These are phyloP conservation scores for Heliconius eleuchia DNA, from an alignment of 1,140 invertebrate genomes.

Conservation along the genomic window DNA sequence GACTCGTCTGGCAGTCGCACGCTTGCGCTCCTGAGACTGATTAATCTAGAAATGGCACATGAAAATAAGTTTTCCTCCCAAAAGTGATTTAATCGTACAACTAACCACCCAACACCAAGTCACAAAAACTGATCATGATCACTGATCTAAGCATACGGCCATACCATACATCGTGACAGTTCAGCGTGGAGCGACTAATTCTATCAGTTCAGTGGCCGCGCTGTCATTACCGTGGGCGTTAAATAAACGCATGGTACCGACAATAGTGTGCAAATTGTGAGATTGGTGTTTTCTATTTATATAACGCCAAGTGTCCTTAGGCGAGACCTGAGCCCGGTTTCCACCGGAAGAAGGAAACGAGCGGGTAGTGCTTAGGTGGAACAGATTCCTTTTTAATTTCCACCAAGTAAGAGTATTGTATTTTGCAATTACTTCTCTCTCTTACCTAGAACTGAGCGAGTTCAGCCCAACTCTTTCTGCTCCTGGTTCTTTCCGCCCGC, in stretches of 20 bases:
- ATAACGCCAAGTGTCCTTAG: constrained; percentile 1
- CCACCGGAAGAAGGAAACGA: too few species aligned
- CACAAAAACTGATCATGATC: background rate
- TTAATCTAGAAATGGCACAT: too few species aligned
- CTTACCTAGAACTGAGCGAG: too few species aligned
- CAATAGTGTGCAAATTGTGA: constrained; percentile 24
- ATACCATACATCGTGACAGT: constrained; percentile 16
- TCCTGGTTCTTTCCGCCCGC: too few species aligned
- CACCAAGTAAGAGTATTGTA: too few species aligned
- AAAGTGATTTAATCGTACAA: background rate
- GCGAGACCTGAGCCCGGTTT: background rate
- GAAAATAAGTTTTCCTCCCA: too few species aligned
- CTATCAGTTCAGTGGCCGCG: constrained; percentile 17
- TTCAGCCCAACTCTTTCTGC: too few species aligned
- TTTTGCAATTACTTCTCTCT: too few species aligned
- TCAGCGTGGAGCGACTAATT: constrained; percentile 21
- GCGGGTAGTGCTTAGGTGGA: too few species aligned
- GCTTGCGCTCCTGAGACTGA: too few species aligned
- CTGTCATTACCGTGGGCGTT: constrained; percentile 19
- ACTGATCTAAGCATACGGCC: background rate
- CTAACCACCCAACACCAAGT: background rate
- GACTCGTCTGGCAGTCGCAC: too few species aligned
- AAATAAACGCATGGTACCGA: constrained; percentile 10
- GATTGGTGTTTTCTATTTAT: constrained; percentile 7
- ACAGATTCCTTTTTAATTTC: too few species aligned